Evolutionary conservation across 2,113 vertebrate species (phyloP).

Genomic region (Gasterosteus aculeatus): DNA sequence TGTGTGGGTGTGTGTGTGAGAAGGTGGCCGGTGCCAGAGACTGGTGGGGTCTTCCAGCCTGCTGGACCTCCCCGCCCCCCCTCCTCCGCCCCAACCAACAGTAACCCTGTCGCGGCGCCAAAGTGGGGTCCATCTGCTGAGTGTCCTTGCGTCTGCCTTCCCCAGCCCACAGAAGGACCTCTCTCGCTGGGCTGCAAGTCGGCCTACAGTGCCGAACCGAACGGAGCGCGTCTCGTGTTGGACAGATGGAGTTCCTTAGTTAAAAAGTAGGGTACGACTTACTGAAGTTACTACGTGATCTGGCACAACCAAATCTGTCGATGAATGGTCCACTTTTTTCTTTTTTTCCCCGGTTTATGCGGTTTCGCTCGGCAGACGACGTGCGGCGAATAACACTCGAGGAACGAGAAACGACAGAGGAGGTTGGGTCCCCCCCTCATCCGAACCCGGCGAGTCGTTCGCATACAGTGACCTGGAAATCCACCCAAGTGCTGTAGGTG

Average conservation of each 20-base stretch:
- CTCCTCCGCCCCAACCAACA: neutral
- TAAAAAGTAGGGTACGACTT: constrained; percentile 22
- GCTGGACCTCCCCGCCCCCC: constrained; percentile 55
- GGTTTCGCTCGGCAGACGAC: neutral
- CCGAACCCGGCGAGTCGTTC: neutral
- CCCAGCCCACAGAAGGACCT: constrained; percentile 54
- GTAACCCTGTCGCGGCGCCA: constrained; percentile 44
- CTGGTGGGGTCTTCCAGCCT: constrained; percentile 52
- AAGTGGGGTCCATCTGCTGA: constrained; percentile 73
- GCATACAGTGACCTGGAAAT: constrained; percentile 11
- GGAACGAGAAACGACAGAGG: no score
- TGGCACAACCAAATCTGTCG: constrained; percentile 27
- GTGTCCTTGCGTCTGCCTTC: constrained; percentile 62
- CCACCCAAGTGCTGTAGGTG: constrained; percentile 13
- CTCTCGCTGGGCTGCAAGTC: constrained; percentile 59
- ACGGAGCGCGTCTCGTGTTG: constrained; percentile 47
- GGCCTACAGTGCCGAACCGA: constrained; percentile 52
- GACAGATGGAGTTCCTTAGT: constrained; percentile 62
- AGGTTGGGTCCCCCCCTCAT: neutral
- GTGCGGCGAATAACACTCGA: neutral
- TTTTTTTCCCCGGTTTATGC: neutral
- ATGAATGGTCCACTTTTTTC: neutral
- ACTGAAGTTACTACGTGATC: constrained; percentile 35
- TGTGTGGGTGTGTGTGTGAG: constrained; percentile 24
- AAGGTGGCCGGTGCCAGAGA: constrained; percentile 19